Evolutionary conservation across 2,113 vertebrate species (phyloP).

Genomic region (Fukomys damarensis): DNA sequence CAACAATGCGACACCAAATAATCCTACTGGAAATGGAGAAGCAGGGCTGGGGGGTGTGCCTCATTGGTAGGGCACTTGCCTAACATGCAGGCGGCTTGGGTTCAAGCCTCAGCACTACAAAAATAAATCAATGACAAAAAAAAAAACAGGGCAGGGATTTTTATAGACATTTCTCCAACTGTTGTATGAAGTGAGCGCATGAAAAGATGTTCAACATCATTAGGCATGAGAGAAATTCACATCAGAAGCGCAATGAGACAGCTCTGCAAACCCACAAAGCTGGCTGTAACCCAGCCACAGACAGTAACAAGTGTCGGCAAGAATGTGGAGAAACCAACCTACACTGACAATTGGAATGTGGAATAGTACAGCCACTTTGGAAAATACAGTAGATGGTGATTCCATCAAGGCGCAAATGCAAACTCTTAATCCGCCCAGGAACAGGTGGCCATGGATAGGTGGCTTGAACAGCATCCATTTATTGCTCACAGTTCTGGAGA

Average conservation of each 20-base stretch:
- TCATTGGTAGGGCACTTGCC: no score
- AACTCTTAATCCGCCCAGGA: background rate
- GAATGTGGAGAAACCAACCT: no score
- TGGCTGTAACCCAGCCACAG: background rate
- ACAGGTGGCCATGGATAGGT: background rate
- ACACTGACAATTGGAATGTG: background rate
- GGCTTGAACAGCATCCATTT: background rate
- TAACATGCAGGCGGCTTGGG: no score
- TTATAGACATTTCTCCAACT: background rate
- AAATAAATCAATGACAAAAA: background rate
- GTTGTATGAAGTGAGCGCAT: background rate
- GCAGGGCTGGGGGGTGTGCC: background rate
- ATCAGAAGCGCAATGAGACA: background rate
- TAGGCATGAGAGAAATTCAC: background rate
- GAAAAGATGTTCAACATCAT: background rate
- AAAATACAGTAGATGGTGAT: background rate
- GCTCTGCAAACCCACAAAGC: background rate
- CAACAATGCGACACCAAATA: background rate
- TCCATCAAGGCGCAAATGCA: background rate
- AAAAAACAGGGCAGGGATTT: background rate
- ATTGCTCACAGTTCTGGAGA: no score
- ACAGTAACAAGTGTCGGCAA: background rate
- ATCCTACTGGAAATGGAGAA: background rate
- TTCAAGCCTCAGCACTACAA: no score
- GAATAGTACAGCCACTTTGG: background rate